A percentile compares a stretch with the other conserved stretches of the same genome.
These are phyloP conservation scores for Paramacrobiotus metropolitanus DNA, from an alignment of 1,140 invertebrate species.

Conservation along the genomic window DNA sequence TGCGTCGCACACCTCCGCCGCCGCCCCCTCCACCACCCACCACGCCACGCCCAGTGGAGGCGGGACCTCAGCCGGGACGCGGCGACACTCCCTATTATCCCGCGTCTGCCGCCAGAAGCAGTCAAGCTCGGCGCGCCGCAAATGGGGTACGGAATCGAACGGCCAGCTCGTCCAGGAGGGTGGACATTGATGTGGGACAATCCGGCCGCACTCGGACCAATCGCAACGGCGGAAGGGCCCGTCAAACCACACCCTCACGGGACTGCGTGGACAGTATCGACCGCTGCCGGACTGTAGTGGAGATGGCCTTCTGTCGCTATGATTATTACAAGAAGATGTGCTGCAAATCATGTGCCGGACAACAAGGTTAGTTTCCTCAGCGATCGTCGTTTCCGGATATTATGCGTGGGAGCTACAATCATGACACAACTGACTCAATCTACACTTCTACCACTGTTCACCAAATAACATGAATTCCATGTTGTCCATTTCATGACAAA, in stretches of 20 bases:
- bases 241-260: too few species aligned
- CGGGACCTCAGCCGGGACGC: neutral
- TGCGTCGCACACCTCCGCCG: neutral
- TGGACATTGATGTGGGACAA: neutral
- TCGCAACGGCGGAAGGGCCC: neutral
- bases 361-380: too few species aligned
- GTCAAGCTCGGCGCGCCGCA: neutral
- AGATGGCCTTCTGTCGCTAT: neutral
- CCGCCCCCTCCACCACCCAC: neutral
- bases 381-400: too few species aligned
- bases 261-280: neutral
- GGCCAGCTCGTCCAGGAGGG: neutral
- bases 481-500: too few species aligned
- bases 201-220: neutral
- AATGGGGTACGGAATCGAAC: neutral
- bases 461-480: too few species aligned
- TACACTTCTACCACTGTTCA: too few species aligned
- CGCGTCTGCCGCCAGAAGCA: neutral
- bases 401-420: too few species aligned
- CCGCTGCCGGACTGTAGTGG: neutral
- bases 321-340: conserved; percentile 5
- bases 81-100: neutral
- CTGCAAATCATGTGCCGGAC: neutral
- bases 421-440: too few species aligned
- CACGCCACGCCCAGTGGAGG: too few species aligned